phyloP scores from a whole-genome alignment of 1,140 invertebrate species.

The Sinonovacula constricta region DNA sequence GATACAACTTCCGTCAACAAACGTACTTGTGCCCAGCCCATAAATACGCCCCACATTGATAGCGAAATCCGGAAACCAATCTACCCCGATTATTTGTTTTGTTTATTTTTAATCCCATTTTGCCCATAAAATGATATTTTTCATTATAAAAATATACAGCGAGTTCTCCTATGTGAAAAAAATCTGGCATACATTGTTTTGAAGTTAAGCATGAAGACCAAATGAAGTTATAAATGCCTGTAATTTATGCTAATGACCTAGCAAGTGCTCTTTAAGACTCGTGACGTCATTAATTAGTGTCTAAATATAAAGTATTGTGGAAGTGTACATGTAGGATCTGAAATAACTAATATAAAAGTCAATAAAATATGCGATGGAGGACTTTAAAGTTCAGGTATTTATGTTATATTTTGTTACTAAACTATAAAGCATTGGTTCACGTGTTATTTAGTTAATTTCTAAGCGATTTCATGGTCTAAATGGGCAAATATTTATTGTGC shows the following conservation, averaged over 20 bases:
- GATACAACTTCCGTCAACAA: conserved; percentile 46
- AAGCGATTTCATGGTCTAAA: conserved; percentile 40
- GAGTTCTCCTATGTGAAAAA: too few relatives aligned
- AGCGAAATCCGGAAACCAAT: conserved; percentile 17
- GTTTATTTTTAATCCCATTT: too few relatives aligned
- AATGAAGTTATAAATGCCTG: conserved; percentile 53
- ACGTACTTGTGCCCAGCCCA: conserved; percentile 15
- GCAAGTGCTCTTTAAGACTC: conserved; percentile 55
- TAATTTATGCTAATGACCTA: conserved; percentile 77
- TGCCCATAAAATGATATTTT: conserved; percentile 41
- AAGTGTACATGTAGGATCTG: conserved; percentile 70
- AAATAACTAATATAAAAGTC: conserved; percentile 63
- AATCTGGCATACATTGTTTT: too few relatives aligned
- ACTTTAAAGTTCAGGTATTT: conserved; percentile 70
- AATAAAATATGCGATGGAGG: conserved; percentile 68
- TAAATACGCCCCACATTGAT: neutral
- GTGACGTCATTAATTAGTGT: conserved; percentile 79
- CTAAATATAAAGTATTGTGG: conserved; percentile 78
- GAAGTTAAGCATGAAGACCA: too few relatives aligned
- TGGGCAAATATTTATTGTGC: conserved; percentile 67
- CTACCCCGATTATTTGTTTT: too few relatives aligned
- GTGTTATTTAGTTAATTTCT: conserved; percentile 51
- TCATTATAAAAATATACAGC: neutral
- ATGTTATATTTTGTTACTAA: conserved; percentile 50
- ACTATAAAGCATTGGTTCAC: conserved; percentile 52